Percentiles rank a stretch among this genome's conserved stretches.
Conservation (phyloP, 2,888 invertebrate species). For the Rhagonycha fulva region DNA sequence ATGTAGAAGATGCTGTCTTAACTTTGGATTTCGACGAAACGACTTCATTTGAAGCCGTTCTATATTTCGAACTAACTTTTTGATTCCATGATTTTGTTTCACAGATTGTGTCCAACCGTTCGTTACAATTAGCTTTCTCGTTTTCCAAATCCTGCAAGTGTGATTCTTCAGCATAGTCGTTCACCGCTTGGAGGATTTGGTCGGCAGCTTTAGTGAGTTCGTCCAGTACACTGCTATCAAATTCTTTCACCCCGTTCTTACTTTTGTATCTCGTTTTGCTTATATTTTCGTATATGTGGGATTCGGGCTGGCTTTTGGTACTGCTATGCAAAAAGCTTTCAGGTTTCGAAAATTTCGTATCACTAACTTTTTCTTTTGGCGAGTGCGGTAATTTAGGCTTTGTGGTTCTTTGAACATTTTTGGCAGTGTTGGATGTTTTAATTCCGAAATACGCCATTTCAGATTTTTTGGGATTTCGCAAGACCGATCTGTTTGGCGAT, state of each 20-base stretch:
- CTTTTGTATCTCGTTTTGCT: slow-evolving; percentile 33
- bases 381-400: neutral
- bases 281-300: slow-evolving; percentile 52
- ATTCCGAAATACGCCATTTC: slow-evolving; percentile 54
- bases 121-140: slow-evolving; percentile 33
- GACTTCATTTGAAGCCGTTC: slow-evolving; percentile 29
- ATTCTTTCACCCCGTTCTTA: slow-evolving; percentile 42
- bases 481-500: slow-evolving; percentile 36
- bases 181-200: slow-evolving; percentile 62
- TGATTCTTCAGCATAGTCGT: slow-evolving; percentile 59
- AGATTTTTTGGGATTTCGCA: slow-evolving; percentile 52
- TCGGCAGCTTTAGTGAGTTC: slow-evolving; percentile 64
- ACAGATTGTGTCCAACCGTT: slow-evolving; percentile 52
- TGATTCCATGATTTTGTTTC: slow-evolving; percentile 53
- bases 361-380: neutral
- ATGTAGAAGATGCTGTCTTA: slow-evolving; percentile 50
- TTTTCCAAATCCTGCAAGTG: slow-evolving; percentile 46
- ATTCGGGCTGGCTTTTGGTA: neutral
- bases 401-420: slow-evolving; percentile 27
- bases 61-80: slow-evolving; percentile 34
- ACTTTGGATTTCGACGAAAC: slow-evolving; percentile 39
- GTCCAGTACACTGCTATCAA: slow-evolving; percentile 56
- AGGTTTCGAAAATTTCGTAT: neutral
- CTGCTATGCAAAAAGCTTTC: neutral
- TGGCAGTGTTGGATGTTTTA: slow-evolving; percentile 40